Base-by-base conservation (phyloP, 2,113 vertebrate genomes). In the Gobio gobio region DNA sequence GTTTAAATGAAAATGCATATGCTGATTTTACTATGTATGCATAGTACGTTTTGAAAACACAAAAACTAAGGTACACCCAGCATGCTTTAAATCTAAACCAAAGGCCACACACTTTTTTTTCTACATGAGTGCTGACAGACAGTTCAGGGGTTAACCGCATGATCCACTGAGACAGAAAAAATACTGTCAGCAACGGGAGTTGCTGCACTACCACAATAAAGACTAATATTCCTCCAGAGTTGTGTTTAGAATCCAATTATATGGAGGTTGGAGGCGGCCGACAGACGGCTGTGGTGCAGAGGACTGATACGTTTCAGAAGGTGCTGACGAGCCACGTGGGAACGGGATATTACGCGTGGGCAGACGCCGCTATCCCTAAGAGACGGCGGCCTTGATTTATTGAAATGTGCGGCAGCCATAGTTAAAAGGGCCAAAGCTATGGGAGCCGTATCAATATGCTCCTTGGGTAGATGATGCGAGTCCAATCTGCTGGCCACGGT, bases 271-370 rank as follows among this genome's bases (percentile, higher is more conserved):
- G 83, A 72, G 72, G 76, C 54, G 80, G 86, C 79, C 56, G 86
- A 83, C 61, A 85, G 74, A 77, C 16, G 18, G 76, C 70, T 43
- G 66, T 45, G 70, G 87, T 90, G 88, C 82, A 22, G 78, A 79
- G 76, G 68, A 77, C 87, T 90, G 90, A 91, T 90, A 91, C 33
- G 85, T 90, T 91, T 90, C 88, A 90, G 88, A 86, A 87, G 90
- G 85, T 89, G 87, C 87, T 84, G 87, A 89, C 87, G 80, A 85
- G 76, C 81, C 81, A 45, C 64, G 33, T 74, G 84, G 86, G 88
- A 83, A 70, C 51, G 33, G 84, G 77, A 84, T 87, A 89, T 86
- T 87, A 82, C 66, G 56, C 74, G 82, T 26, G 66, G 82, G 86
- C 54, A 76, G 51, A 79, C 81, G 49, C 18, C 12, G 20, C 83